Conservation (phyloP, 2,888 invertebrate species). For the Nemoura dubitans region DNA sequence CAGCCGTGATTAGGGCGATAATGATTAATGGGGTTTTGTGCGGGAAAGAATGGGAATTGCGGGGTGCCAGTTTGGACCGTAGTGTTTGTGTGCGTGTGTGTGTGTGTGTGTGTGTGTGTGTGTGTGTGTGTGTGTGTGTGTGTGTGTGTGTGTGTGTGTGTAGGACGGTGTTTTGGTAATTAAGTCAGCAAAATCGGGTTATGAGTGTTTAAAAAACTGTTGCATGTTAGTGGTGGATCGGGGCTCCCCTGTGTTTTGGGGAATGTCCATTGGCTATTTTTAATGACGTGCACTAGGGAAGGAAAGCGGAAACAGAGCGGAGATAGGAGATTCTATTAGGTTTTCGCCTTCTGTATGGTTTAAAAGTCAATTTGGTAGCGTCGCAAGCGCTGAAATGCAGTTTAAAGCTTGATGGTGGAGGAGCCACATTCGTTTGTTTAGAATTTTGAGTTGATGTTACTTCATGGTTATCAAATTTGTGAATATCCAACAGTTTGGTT, state of each 20-base stretch:
- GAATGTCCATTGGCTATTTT: no score
- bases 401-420: not conserved
- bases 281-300: no score
- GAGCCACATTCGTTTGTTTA: not conserved
- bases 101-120: not conserved
- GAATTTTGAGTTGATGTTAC: no score
- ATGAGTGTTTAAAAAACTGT: not conserved
- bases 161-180: not conserved
- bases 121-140: not conserved
- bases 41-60: not conserved
- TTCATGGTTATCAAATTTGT: no score
- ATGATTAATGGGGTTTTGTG: not conserved
- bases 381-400: not conserved
- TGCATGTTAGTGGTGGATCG: not conserved
- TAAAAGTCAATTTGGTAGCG: not conserved
- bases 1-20: not conserved
- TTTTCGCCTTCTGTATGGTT: no score
- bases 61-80: not conserved
- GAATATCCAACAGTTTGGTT: no score
- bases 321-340: no score
- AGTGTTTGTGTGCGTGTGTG: not conserved
- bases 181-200: not conserved
- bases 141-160: not conserved
- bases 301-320: no score
- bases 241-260: not conserved